phyloP scores from a whole-genome alignment of 2,113 vertebrate genomes.

The Chunga burmeisteri region DNA sequence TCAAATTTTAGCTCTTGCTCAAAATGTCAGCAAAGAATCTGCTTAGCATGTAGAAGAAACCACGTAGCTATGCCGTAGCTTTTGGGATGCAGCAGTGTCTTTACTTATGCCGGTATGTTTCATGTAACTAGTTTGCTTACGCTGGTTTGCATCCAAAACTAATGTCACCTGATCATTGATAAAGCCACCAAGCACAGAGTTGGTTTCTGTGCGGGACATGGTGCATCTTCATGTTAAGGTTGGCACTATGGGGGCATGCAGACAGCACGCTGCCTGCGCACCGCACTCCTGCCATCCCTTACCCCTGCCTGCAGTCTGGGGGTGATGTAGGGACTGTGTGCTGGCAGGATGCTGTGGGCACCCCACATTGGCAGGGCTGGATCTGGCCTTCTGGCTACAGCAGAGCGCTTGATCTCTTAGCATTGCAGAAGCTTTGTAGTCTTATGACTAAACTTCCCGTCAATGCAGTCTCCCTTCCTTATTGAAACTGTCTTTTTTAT shows the following conservation, averaged over 20 bases:
- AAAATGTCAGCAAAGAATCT: neutral
- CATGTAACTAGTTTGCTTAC: fast-evolving
- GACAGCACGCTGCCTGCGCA: neutral
- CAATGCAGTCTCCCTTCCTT: neutral
- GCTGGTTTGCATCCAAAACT: fast-evolving
- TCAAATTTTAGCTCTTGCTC: neutral
- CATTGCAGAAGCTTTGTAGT: neutral
- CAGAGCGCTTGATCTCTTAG: neutral
- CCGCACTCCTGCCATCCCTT: fast-evolving
- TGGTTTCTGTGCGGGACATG: neutral
- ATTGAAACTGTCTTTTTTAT: neutral
- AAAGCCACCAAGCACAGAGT: fast-evolving
- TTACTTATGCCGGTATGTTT: fast-evolving
- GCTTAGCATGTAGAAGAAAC: neutral
- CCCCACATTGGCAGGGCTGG: neutral
- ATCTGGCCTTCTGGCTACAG: neutral
- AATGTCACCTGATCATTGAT: fast-evolving
- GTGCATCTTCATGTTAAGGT: too few species aligned
- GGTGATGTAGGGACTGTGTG: neutral
- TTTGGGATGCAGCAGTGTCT: neutral
- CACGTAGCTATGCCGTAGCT: neutral
- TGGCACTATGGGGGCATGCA: fast-evolving
- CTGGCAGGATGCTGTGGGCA: neutral
- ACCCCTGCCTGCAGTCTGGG: neutral
- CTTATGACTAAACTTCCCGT: neutral